Percentiles rank a stretch among this genome's conserved stretches.
Conservation (phyloP, 2,113 vertebrate species). For the Dryoscopus gambensis region DNA sequence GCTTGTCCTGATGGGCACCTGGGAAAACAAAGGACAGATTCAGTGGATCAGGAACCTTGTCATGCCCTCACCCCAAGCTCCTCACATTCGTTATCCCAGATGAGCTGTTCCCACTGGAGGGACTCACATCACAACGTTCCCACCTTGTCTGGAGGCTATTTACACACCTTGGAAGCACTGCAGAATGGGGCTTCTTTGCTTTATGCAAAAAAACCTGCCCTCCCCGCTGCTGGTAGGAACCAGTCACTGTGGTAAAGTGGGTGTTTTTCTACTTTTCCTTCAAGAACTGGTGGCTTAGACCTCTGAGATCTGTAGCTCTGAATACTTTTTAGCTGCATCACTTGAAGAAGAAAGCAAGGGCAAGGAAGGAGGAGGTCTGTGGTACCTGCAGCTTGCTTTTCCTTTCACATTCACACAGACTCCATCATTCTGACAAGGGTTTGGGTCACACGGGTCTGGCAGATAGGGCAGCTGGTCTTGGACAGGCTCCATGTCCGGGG, state of each 20-base stretch:
- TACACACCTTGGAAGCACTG: neutral
- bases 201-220: neutral
- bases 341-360: neutral
- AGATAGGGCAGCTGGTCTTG: constrained; percentile 55
- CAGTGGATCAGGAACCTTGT: neutral
- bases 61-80: neutral
- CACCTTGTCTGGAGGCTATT: neutral
- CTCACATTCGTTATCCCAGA: neutral
- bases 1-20: constrained; percentile 69
- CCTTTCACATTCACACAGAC: constrained; percentile 76
- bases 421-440: constrained; percentile 83
- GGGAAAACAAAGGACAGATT: neutral
- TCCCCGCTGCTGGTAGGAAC: neutral
- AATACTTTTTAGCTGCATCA: neutral
- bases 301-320: neutral
- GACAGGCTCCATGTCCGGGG: neutral
- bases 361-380: neutral
- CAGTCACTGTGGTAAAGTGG: neutral
- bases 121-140: neutral
- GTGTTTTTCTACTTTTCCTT: neutral
- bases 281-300: neutral
- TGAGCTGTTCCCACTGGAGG: neutral
- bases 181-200: neutral
- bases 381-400: constrained; percentile 82
- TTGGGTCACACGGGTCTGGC: constrained; percentile 72